Conservation (phyloP, 2,797 vertebrate species). For the Lemur catta region DNA sequence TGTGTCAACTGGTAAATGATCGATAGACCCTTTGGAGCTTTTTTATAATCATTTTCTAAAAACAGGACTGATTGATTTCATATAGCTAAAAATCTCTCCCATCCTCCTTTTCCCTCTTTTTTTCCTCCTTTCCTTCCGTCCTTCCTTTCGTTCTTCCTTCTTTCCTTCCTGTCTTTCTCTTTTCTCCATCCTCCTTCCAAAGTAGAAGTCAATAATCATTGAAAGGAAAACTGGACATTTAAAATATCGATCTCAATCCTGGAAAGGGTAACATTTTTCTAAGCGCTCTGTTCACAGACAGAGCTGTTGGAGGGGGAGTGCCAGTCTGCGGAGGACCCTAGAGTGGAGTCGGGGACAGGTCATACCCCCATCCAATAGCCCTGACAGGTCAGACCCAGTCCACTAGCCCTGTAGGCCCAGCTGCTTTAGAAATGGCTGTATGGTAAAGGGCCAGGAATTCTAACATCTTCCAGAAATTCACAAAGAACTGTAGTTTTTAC, state of each 20-base stretch:
- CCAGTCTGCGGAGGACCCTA: background rate
- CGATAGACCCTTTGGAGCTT: constrained; percentile 5
- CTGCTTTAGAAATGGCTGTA: background rate
- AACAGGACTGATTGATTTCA: background rate
- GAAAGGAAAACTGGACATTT: background rate
- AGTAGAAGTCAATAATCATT: background rate
- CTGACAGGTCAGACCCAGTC: too few relatives aligned
- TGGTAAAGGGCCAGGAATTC: background rate
- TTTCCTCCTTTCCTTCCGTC: background rate
- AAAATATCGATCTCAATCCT: background rate
- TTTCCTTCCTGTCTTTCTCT: background rate
- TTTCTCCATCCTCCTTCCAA: background rate
- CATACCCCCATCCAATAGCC: too few relatives aligned
- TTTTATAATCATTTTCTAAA: constrained; percentile 8
- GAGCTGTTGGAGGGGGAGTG: too few relatives aligned
- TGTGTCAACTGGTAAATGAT: constrained; percentile 24
- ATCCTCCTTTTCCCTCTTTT: too few relatives aligned
- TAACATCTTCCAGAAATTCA: background rate
- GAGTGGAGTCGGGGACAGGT: background rate
- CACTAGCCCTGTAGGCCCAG: background rate
- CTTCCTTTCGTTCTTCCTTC: fast-evolving
- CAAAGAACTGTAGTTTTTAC: background rate
- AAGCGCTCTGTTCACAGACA: background rate
- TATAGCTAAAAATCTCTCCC: background rate
- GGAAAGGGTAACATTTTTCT: background rate